phyloP scores from a whole-genome alignment of 2,888 invertebrate genomes.

The Labia minor region DNA sequence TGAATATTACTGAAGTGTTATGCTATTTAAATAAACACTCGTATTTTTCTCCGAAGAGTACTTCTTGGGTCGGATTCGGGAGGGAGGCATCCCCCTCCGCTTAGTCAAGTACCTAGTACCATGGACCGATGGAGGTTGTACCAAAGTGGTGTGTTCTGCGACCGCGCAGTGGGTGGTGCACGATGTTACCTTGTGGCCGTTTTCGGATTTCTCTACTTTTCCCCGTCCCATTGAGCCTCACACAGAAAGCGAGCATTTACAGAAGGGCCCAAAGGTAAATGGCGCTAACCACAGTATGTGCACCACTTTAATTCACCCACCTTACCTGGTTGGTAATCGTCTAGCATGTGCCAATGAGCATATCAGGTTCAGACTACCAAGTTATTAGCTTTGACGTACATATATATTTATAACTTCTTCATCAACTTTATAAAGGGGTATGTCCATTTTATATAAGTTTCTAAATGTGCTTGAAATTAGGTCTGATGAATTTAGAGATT shows the following conservation, averaged over 20 bases:
- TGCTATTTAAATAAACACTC: conserved; percentile 5
- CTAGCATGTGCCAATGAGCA: conserved; percentile 13
- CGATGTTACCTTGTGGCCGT: conserved; percentile 13
- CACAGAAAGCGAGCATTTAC: conserved; percentile 13
- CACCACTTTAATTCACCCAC: conserved; percentile 13
- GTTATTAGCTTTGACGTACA: not conserved
- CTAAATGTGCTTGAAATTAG: conserved; percentile 37
- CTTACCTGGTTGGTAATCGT: conserved; percentile 13
- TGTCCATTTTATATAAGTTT: conserved; percentile 17
- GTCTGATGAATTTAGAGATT: conserved; percentile 26
- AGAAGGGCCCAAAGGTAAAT: conserved; percentile 6
- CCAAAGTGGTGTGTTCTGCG: conserved; percentile 13
- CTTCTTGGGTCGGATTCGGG: conserved; percentile 13
- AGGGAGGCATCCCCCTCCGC: conserved; percentile 13
- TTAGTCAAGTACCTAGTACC: conserved; percentile 2
- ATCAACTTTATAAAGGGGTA: conserved; percentile 14
- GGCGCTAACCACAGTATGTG: conserved; percentile 13
- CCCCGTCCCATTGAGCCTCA: conserved; percentile 13
- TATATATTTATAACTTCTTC: not conserved
- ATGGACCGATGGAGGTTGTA: conserved; percentile 13
- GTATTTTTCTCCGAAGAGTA: conserved; percentile 7
- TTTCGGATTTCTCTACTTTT: conserved; percentile 13
- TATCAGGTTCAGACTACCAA: conserved; percentile 2
- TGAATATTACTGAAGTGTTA: not conserved
- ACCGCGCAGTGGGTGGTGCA: conserved; percentile 13